Base-by-base conservation (phyloP, 2,797 vertebrate genomes). In the Spinus olivaceus region DNA sequence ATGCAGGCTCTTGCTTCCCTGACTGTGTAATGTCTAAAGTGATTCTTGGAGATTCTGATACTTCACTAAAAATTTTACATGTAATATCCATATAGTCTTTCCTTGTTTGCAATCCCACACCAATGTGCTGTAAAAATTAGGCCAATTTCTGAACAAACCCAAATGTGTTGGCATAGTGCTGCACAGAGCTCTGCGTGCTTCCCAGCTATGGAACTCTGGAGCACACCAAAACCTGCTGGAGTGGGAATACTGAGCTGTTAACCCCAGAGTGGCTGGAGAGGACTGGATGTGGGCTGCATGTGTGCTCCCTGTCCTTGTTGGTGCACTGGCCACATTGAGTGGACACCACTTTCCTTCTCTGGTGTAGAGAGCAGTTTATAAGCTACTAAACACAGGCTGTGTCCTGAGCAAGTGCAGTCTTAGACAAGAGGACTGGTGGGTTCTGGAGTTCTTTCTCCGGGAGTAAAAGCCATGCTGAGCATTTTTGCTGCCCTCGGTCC, bases 111-210 rank as follows among this genome's bases (percentile, higher is more conserved):
- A 27, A 76, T 84, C 60, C 21, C 51, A 60, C 91, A 91, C 60
- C 78, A 82, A 12, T 59, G 60, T 27, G 12, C 80, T 91, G 28
- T 82, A 80, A 92, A 72, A 89, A 30, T 67, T 67, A 80, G 60
- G 95, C 92, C 95, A 94, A 82, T 87, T 93, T 84, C 91, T 94
- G 95, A 96, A 69, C 74, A 82, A 96, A 92, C 81, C 74, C 94
- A 95, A 95, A 96, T 93, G 92, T 93, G 71, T 89, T 94, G 95
- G 88, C 94, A 25, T 51, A 24, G 44, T 4, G 2, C 60, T 73
- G 51, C 1, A 2, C 21, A 30, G 47, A 81, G 50, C 16, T 8
- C 70, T 92, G n/a, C 0, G 1, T 90, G 59, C 77, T 88, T 88
- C 88, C 57, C 70, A 32, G 70, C 90, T 63, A n/a, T 3, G 4